phyloP scores from a whole-genome alignment of 2,113 vertebrate species.

The Pyrgilauda ruficollis region DNA sequence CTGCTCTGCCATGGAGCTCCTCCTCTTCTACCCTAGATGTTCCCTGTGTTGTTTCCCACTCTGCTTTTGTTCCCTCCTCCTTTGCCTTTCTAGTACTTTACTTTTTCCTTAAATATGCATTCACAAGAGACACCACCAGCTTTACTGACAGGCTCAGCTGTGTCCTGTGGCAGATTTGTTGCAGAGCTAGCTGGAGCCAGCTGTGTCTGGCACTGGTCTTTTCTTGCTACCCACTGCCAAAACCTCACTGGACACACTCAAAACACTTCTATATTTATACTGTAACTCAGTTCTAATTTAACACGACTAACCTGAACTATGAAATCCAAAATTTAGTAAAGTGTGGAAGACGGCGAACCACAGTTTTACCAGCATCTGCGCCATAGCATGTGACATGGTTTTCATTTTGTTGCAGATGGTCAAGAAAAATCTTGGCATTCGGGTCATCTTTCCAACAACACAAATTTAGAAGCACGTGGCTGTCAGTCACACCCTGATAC shows the following conservation, averaged over 20 bases:
- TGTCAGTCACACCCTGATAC: not conserved
- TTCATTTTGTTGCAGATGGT: not conserved
- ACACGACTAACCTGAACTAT: not conserved
- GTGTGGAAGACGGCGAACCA: not conserved
- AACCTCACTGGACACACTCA: not conserved
- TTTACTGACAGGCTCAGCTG: not conserved
- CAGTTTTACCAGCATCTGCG: not conserved
- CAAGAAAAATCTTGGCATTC: not conserved
- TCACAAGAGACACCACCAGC: not conserved
- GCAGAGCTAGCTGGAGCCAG: not conserved
- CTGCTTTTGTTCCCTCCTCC: not conserved
- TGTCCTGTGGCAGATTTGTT: accelerated
- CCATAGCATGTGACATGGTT: not conserved
- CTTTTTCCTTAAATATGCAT: not conserved
- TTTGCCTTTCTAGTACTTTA: not conserved
- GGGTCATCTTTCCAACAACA: not conserved
- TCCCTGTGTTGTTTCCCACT: not conserved
- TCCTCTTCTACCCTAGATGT: not conserved
- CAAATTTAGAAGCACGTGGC: not conserved
- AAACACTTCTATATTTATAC: not conserved
- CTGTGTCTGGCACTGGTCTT: not conserved
- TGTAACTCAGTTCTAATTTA: not conserved
- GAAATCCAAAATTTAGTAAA: not conserved
- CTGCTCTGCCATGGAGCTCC: not conserved
- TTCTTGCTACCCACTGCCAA: not conserved